Conservation (phyloP, 2,113 vertebrate genomes). For the Gyps fulvus region DNA sequence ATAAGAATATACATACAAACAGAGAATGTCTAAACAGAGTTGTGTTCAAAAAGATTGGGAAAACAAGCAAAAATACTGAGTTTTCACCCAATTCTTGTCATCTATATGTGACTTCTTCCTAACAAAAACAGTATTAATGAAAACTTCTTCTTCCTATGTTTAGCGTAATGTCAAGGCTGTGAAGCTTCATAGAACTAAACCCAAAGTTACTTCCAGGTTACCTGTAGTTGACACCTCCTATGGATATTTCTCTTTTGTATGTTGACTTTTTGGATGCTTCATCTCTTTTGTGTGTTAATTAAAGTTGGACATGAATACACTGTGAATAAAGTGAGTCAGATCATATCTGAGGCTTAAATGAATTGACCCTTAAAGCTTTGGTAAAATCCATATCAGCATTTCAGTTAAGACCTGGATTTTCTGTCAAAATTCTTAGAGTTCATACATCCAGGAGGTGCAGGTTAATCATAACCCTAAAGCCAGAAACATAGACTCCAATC, state of each 20-base stretch:
- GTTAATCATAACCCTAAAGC: background rate
- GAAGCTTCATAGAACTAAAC: background rate
- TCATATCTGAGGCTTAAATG: background rate
- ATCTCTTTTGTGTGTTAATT: background rate
- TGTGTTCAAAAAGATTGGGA: background rate
- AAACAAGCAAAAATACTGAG: background rate
- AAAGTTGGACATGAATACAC: background rate
- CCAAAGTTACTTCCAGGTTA: background rate
- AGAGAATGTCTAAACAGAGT: background rate
- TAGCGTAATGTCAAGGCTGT: background rate
- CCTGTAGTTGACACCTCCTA: background rate
- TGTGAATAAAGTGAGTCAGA: background rate
- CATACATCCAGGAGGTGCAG: fast-evolving
- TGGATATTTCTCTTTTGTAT: background rate
- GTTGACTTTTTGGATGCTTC: background rate
- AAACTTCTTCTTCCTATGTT: background rate
- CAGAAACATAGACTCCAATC: background rate
- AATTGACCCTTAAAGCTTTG: background rate
- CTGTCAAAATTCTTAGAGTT: background rate
- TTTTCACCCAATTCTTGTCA: background rate
- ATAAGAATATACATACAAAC: background rate
- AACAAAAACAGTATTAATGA: background rate
- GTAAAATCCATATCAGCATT: background rate
- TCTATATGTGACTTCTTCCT: background rate
- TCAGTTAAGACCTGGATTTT: background rate